Conservation (phyloP, 2,113 vertebrate species). For the Dipodomys merriami region DNA sequence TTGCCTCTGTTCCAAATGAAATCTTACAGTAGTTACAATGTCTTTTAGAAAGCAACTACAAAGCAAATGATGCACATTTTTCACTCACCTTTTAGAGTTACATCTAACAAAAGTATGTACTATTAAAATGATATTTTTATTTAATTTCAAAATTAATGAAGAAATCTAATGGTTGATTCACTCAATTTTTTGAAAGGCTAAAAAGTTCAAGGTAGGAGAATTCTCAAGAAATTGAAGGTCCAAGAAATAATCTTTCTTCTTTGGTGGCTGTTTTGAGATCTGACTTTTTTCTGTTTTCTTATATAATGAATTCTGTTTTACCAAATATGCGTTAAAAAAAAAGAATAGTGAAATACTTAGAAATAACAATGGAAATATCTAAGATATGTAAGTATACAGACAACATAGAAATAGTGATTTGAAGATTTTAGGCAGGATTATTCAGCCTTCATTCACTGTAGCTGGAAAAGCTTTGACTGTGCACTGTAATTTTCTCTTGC, state of each 20-base stretch:
- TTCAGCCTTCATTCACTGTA: background rate
- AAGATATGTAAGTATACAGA: background rate
- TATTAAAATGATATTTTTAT: background rate
- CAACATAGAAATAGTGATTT: background rate
- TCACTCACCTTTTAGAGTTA: background rate
- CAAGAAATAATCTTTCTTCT: background rate
- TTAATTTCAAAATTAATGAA: background rate
- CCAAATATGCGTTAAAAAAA: background rate
- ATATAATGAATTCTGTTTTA: background rate
- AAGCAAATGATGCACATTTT: background rate
- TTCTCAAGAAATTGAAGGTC: rapidly evolving
- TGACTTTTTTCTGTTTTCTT: background rate
- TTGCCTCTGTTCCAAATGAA: background rate
- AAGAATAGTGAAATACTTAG: background rate
- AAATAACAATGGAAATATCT: background rate
- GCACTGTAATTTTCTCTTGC: background rate
- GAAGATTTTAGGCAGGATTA: background rate
- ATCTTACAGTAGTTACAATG: background rate
- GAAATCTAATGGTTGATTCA: background rate
- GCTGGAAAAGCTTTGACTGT: background rate
- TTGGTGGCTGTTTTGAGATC: background rate
- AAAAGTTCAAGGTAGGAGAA: background rate
- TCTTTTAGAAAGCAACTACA: background rate
- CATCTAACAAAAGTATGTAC: background rate
- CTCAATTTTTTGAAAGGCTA: background rate